Evolutionary conservation across 2,888 invertebrate species (phyloP).

Genomic region (Tetranychus piercei): DNA sequence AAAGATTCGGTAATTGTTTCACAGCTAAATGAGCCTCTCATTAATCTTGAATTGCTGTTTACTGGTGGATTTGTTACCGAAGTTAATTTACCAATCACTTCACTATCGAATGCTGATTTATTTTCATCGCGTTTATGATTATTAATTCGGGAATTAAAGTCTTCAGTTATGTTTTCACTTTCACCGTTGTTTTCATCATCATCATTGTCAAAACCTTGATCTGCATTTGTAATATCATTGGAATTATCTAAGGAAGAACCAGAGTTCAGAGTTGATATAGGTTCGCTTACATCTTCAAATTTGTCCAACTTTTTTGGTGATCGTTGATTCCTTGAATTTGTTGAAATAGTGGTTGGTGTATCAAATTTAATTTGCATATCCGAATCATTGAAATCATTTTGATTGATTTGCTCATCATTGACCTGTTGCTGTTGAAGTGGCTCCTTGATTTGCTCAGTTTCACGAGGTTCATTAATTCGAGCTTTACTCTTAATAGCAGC

Average conservation of each 20-base stretch:
- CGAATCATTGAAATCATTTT: not conserved
- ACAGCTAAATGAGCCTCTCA: not conserved
- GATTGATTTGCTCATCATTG: not conserved
- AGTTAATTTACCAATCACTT: not conserved
- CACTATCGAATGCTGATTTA: not conserved
- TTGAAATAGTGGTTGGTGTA: not conserved
- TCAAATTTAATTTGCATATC: not conserved
- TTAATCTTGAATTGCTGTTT: not conserved
- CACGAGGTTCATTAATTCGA: not conserved
- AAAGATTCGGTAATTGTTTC: not conserved
- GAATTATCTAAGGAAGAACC: not conserved
- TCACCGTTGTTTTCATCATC: not conserved
- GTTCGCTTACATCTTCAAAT: not conserved
- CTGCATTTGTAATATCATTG: not conserved
- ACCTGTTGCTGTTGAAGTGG: not conserved
- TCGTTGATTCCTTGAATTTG: not conserved
- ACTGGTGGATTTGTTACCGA: not conserved
- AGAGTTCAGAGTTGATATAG: not conserved
- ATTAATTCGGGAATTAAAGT: not conserved
- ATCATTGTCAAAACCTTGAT: not conserved
- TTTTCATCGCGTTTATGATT: not conserved
- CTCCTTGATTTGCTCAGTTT: constrained; percentile 1
- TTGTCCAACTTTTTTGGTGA: not conserved
- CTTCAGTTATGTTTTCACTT: not conserved
- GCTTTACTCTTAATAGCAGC: not conserved